Evolutionary conservation across 1,140 invertebrate genomes (phyloP).

Genomic region (Teleogryllus occipitalis): DNA sequence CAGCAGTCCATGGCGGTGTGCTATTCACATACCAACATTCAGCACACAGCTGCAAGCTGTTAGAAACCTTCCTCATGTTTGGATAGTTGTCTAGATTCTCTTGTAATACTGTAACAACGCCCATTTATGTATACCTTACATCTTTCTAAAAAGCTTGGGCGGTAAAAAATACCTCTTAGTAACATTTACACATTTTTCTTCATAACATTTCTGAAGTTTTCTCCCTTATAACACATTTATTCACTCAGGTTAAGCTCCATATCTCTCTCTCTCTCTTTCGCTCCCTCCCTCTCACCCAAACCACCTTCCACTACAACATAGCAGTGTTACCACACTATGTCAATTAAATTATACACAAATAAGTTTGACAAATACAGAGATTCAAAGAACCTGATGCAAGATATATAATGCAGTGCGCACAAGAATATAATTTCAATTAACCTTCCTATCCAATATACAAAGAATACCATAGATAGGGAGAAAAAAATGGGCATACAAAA

Average conservation of each 20-base stretch:
- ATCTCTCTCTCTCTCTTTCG: neutral
- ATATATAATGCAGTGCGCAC: neutral
- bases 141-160: constrained; percentile 12
- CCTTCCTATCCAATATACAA: neutral
- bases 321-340: neutral
- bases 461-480: neutral
- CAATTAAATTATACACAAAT: neutral
- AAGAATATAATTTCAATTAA: neutral
- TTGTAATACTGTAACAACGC: constrained; percentile 17
- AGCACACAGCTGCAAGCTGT: neutral
- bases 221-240: neutral
- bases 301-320: neutral
- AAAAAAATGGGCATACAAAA: neutral
- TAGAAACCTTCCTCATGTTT: neutral
- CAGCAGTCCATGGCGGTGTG: neutral
- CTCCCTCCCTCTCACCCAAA: neutral
- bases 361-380: neutral
- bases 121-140: neutral
- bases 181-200: neutral
- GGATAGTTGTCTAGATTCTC: neutral
- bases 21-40: neutral
- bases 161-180: constrained; percentile 12
- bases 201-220: neutral
- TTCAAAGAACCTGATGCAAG: neutral
- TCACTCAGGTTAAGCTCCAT: neutral